Conservation (phyloP, 2,888 invertebrate species). For the Sphinx pinastri region DNA sequence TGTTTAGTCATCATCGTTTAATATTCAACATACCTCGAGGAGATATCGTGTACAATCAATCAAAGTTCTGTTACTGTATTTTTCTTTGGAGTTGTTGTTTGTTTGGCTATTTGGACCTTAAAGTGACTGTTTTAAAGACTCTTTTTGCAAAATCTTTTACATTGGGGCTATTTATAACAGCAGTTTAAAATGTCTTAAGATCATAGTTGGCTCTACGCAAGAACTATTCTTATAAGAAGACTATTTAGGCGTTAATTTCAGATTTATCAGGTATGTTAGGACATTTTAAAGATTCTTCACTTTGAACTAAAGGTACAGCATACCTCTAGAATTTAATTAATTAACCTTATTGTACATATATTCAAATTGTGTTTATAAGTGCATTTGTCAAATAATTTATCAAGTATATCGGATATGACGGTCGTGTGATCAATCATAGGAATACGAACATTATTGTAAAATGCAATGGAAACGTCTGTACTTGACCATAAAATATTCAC, state of each 20-base stretch:
- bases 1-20: constrained; percentile 75
- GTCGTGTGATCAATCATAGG: constrained; percentile 40
- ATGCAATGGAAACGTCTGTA: constrained; percentile 32
- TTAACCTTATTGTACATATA: constrained; percentile 45
- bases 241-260: neutral
- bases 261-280: neutral
- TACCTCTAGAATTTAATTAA: constrained; percentile 40
- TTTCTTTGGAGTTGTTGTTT: constrained; percentile 27
- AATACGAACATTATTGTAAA: constrained; percentile 28
- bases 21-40: constrained; percentile 67
- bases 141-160: constrained; percentile 8
- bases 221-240: neutral
- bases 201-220: neutral
- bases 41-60: constrained; percentile 72
- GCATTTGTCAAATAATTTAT: constrained; percentile 48
- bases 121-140: constrained; percentile 20
- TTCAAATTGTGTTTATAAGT: constrained; percentile 46
- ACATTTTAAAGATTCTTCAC: neutral
- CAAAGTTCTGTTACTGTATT: constrained; percentile 54
- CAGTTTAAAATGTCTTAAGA: neutral
- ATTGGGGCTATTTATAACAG: neutral
- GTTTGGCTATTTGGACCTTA: constrained; percentile 23
- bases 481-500: constrained; percentile 6
- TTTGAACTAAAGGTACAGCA: constrained; percentile 7
- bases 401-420: constrained; percentile 39